These are phyloP conservation scores for Brachynemurus nebulosus DNA, from an alignment of 2,888 invertebrate genomes.

Conservation along the genomic window DNA sequence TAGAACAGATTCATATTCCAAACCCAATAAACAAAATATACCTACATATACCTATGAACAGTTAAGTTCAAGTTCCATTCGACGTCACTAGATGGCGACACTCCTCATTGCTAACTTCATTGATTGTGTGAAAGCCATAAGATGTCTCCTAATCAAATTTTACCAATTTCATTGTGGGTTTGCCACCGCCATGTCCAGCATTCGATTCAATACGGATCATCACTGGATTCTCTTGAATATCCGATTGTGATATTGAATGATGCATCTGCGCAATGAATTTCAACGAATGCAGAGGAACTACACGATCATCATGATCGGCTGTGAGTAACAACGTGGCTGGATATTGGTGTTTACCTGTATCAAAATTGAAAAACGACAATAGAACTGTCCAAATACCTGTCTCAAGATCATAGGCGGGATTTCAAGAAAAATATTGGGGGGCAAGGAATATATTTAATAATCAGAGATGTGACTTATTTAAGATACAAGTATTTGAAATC, in stretches of 20 bases:
- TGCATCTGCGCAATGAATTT: constrained; percentile 91
- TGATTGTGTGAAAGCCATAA: too few relatives aligned
- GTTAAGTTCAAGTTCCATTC: too few relatives aligned
- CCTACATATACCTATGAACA: background rate
- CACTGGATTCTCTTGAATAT: constrained; percentile 68
- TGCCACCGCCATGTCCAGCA: constrained; percentile 94
- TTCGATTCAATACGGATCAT: constrained; percentile 85
- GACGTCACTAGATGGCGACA: too few relatives aligned
- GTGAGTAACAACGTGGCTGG: constrained; percentile 84
- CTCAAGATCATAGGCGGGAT: too few relatives aligned
- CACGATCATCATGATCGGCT: constrained; percentile 98
- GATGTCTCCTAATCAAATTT: constrained; percentile 22
- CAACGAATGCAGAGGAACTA: constrained; percentile 92
- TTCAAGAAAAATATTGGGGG: too few relatives aligned
- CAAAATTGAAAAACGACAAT: too few relatives aligned
- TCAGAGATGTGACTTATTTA: too few relatives aligned
- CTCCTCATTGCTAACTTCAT: too few relatives aligned
- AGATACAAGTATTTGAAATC: too few relatives aligned
- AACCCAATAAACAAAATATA: background rate
- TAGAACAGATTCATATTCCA: too few relatives aligned
- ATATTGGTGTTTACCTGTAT: constrained; percentile 52
- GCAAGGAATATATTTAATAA: too few relatives aligned
- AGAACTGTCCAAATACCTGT: too few relatives aligned
- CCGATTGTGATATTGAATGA: constrained; percentile 44
- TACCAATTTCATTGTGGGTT: constrained; percentile 88